phyloP scores from a whole-genome alignment of 1,140 invertebrate species.

The roundworm (Caenorhabditis elegans) region WBcel235 BX284603.4:9765001-9765500 shows the following conservation, averaged over 20 bases:
- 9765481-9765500: neutral
- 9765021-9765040: slow-evolving; percentile 29
- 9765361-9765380: too few species aligned
- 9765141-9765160: neutral
- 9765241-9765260: neutral
- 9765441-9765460: neutral
- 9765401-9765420: too few species aligned
- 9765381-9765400: too few species aligned
- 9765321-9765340: too few species aligned
- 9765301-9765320: too few species aligned
- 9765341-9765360: too few species aligned
- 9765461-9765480: neutral
- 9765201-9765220: neutral
- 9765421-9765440: too few species aligned
- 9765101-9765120: slow-evolving; percentile 3
- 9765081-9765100: slow-evolving; percentile 25
- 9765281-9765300: too few species aligned
- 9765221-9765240: neutral
- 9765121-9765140: neutral
- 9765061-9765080: slow-evolving; percentile 18
- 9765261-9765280: neutral
- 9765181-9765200: too few species aligned
- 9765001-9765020: neutral
- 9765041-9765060: neutral
- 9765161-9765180: slow-evolving; percentile 11